Percentiles rank a stretch among this genome's conserved stretches.
Conservation (phyloP, 2,113 vertebrate genomes). For the Ifrita kowaldi region DNA sequence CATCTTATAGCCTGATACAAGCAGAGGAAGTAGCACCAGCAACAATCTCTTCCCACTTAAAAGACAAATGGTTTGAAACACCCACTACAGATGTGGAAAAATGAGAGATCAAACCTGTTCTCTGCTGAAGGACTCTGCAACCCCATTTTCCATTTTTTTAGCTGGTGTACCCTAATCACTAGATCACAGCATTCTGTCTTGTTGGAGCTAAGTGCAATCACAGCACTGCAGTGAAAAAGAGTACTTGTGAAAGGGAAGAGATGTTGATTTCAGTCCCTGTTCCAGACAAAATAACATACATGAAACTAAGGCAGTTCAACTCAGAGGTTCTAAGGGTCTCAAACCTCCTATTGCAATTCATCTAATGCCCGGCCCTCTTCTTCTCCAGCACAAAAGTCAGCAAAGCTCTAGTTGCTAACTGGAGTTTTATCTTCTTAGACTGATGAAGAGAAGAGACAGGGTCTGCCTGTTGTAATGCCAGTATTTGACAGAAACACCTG, state of each 20-base stretch:
- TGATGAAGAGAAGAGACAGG: slow-evolving; percentile 92
- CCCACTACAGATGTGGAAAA: neutral
- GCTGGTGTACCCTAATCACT: neutral
- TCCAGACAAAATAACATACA: neutral
- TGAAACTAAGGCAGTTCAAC: neutral
- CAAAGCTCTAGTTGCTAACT: neutral
- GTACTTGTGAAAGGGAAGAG: neutral
- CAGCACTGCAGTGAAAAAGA: neutral
- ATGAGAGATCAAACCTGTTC: neutral
- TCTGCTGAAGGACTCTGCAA: neutral
- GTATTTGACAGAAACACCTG: slow-evolving; percentile 95
- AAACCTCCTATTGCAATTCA: neutral
- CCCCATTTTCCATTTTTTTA: neutral
- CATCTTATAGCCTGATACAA: neutral
- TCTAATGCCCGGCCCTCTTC: neutral
- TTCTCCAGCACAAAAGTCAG: neutral
- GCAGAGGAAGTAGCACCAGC: neutral
- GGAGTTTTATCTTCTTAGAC: slow-evolving; percentile 79
- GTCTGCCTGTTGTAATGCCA: slow-evolving; percentile 95
- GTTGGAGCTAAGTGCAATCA: neutral
- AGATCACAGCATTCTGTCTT: neutral
- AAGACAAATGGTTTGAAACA: neutral
- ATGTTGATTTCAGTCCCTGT: neutral
- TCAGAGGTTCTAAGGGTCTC: neutral
- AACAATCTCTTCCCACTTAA: neutral